These are phyloP conservation scores for Notolabrus celidotus DNA, from an alignment of 2,797 vertebrate species.

Conservation along the genomic window DNA sequence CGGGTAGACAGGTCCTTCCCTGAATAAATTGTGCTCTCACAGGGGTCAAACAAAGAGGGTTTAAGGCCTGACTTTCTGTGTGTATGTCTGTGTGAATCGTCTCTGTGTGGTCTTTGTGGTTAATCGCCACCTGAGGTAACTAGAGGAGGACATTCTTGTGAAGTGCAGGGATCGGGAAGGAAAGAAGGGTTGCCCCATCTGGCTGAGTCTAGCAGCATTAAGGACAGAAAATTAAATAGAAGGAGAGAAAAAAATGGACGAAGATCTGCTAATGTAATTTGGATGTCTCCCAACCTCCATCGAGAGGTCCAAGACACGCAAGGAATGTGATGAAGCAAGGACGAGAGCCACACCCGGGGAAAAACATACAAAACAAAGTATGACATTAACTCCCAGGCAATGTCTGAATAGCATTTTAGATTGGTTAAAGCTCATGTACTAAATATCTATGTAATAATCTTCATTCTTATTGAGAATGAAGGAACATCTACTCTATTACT, in stretches of 20 bases:
- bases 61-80: not conserved
- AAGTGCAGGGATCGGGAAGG: constrained; percentile 20
- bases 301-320: constrained; percentile 25
- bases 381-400: too few species aligned
- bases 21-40: constrained; percentile 67
- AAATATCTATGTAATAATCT: too few species aligned
- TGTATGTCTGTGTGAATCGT: not conserved
- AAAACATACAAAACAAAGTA: not conserved
- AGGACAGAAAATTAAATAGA: constrained; percentile 41
- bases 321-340: constrained; percentile 29
- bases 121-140: constrained; percentile 60
- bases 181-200: constrained; percentile 23
- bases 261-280: constrained; percentile 69
- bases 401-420: too few species aligned
- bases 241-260: constrained; percentile 30
- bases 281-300: constrained; percentile 21
- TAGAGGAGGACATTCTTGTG: constrained; percentile 37
- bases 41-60: not conserved
- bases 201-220: constrained; percentile 19
- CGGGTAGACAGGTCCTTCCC: constrained; percentile 34
- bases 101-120: constrained; percentile 60
- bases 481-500: too few species aligned
- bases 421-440: too few species aligned
- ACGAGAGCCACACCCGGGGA: not conserved
- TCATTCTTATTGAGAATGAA: too few species aligned